Evolutionary conservation across 2,797 vertebrate species (phyloP).

Genomic region (Scyliorhinus canicula): DNA sequence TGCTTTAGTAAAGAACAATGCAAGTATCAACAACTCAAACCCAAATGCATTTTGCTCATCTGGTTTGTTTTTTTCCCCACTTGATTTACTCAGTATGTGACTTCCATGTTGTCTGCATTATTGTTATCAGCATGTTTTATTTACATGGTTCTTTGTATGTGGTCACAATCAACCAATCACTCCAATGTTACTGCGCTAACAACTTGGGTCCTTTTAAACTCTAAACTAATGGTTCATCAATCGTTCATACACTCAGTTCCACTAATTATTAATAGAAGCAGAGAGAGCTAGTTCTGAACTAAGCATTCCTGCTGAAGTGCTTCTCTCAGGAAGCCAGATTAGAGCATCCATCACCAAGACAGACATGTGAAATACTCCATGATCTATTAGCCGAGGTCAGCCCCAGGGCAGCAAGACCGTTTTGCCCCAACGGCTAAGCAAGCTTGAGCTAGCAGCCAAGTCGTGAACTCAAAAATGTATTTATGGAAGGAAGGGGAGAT

Average conservation of each 20-base stretch:
- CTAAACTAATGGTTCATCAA: background rate
- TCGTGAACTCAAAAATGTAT: constrained; percentile 16
- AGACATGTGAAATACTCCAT: background rate
- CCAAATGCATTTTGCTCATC: background rate
- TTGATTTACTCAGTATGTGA: background rate
- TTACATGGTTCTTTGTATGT: background rate
- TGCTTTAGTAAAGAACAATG: background rate
- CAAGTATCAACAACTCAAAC: background rate
- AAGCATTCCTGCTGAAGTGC: background rate
- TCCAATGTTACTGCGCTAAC: background rate
- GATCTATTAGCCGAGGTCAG: background rate
- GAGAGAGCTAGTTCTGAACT: background rate
- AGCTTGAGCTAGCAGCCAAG: background rate
- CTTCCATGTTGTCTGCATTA: background rate
- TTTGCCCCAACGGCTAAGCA: background rate
- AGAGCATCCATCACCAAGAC: background rate
- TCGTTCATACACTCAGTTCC: background rate
- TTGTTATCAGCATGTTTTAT: no score
- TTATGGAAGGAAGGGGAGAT: background rate
- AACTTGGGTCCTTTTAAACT: background rate
- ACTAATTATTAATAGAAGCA: background rate
- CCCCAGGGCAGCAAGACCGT: background rate
- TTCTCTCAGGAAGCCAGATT: background rate
- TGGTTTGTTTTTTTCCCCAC: background rate
- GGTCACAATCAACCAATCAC: background rate